A percentile compares a stretch with the other conserved stretches of the same genome.
Evolutionary conservation across 2,888 invertebrate species (phyloP).

Genomic region (Anoplius nigerrimus): DNA sequence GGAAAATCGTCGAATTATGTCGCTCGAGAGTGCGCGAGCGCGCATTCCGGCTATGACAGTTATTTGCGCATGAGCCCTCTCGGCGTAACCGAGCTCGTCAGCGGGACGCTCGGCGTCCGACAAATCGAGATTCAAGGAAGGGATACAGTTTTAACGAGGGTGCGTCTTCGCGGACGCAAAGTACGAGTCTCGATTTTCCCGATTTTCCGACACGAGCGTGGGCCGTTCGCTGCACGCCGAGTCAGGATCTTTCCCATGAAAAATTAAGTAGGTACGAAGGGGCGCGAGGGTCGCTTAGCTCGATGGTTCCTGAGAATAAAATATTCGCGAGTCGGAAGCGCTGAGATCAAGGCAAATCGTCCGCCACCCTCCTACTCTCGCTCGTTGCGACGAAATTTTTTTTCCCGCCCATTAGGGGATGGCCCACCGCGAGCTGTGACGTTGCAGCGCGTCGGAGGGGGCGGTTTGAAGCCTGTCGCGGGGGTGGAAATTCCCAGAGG

Average conservation of each 20-base stretch:
- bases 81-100: neutral
- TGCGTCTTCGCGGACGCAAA: too few relatives aligned
- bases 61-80: too few relatives aligned
- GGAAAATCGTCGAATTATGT: conserved; percentile 25
- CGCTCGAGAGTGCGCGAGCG: neutral
- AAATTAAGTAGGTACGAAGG: neutral
- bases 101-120: neutral
- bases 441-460: neutral
- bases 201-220: conserved; percentile 5
- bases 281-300: conserved; percentile 2
- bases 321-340: too few relatives aligned
- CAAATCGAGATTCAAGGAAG: too few relatives aligned
- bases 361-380: too few relatives aligned
- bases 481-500: conserved; percentile 13
- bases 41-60: too few relatives aligned
- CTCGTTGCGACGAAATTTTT: conserved; percentile 15
- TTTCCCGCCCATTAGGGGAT: conserved; percentile 4
- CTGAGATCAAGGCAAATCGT: too few relatives aligned
- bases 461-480: neutral
- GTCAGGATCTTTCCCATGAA: too few relatives aligned
- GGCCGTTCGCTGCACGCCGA: conserved; percentile 5
- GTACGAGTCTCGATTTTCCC: too few relatives aligned
- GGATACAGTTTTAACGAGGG: too few relatives aligned
- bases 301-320: too few relatives aligned
- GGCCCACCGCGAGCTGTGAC: neutral